Conservation (phyloP, 2,888 invertebrate species). For the Agrotis clavis region DNA sequence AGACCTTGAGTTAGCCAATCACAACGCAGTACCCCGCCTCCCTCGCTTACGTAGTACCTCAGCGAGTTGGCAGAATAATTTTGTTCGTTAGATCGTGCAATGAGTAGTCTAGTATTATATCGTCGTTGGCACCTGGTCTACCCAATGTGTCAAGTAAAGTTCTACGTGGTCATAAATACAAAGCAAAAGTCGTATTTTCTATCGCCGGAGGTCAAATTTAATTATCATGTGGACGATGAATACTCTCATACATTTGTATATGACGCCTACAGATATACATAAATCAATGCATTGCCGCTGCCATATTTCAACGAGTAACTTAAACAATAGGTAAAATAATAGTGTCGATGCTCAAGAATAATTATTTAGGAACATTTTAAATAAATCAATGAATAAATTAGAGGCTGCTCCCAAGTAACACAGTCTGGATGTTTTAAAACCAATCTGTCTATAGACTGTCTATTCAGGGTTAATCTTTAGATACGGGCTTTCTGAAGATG, state of each 20-base stretch:
- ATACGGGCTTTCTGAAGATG: too few relatives aligned
- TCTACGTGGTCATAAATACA: constrained; percentile 82
- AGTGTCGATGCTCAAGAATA: constrained; percentile 86
- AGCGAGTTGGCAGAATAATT: too few relatives aligned
- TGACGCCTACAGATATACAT: constrained; percentile 84
- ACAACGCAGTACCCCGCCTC: too few relatives aligned
- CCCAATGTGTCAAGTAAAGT: constrained; percentile 84
- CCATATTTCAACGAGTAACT: constrained; percentile 82
- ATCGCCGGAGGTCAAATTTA: constrained; percentile 88
- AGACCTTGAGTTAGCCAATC: too few relatives aligned
- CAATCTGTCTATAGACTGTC: too few relatives aligned
- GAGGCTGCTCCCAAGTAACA: too few relatives aligned
- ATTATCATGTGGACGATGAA: constrained; percentile 88
- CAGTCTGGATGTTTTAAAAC: too few relatives aligned
- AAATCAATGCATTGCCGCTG: constrained; percentile 79
- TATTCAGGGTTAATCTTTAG: too few relatives aligned
- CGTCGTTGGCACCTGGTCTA: constrained; percentile 83
- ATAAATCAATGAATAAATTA: constrained; percentile 90
- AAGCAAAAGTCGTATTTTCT: constrained; percentile 80
- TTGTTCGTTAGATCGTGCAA: too few relatives aligned
- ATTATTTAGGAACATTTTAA: constrained; percentile 87
- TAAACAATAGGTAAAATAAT: constrained; percentile 88
- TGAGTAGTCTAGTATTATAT: too few relatives aligned
- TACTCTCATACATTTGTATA: constrained; percentile 72
- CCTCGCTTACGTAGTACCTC: too few relatives aligned